A percentile compares a stretch with the other conserved stretches of the same genome.
phyloP scores from a whole-genome alignment of 2,888 invertebrate genomes.

The Ophion costatus region DNA sequence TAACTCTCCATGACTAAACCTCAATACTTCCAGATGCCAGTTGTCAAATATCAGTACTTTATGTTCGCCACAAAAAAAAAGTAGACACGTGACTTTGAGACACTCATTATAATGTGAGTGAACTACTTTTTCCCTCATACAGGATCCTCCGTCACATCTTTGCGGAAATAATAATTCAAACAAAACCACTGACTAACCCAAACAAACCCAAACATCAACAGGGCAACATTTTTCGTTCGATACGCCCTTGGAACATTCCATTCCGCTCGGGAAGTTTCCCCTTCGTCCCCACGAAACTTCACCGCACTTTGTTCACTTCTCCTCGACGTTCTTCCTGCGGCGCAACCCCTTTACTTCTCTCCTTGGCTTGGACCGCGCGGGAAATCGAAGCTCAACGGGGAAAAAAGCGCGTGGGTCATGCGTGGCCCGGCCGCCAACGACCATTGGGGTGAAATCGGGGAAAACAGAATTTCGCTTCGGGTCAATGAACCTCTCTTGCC shows the following conservation, averaged over 20 bases:
- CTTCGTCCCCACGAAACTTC: constrained; percentile 2
- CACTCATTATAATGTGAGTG: too few species aligned
- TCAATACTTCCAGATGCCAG: too few species aligned
- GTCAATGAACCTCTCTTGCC: constrained; percentile 39
- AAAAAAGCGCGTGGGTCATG: constrained; percentile 35
- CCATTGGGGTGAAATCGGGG: constrained; percentile 19
- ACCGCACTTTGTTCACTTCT: background rate
- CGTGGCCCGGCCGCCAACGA: constrained; percentile 30
- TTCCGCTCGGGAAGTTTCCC: background rate
- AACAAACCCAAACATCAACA: background rate
- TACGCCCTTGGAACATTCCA: background rate
- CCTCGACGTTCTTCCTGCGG: too few species aligned
- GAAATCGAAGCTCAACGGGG: constrained; percentile 54
- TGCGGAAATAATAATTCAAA: background rate
- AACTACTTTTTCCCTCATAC: too few species aligned
- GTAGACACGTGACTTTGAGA: too few species aligned
- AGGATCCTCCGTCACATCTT: background rate
- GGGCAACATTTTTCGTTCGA: background rate
- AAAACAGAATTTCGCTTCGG: constrained; percentile 55
- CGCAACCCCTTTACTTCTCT: background rate
- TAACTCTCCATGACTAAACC: too few species aligned
- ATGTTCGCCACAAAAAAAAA: too few species aligned
- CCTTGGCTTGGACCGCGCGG: background rate
- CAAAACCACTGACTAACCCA: too few species aligned
- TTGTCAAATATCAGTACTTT: too few species aligned